These are phyloP conservation scores for Eclectus roratus DNA, from an alignment of 2,113 vertebrate species.

Conservation along the genomic window DNA sequence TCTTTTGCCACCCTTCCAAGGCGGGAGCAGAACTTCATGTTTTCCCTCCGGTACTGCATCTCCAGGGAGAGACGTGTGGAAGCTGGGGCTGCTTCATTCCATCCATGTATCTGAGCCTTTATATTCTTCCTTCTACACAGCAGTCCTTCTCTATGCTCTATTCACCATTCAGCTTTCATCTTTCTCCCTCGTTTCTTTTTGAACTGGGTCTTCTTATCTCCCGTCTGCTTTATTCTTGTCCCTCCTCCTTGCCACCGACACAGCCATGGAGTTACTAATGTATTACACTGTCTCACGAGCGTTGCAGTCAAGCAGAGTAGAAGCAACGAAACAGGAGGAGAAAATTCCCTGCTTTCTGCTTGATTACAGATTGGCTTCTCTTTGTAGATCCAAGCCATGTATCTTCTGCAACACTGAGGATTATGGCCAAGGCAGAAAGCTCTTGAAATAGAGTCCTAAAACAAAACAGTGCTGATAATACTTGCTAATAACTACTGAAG, in stretches of 20 bases:
- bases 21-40: neutral
- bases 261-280: neutral
- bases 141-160: neutral
- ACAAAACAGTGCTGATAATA: neutral
- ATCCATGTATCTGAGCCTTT: neutral
- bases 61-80: neutral
- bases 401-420: neutral
- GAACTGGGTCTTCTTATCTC: neutral
- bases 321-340: neutral
- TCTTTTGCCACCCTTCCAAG: neutral
- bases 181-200: neutral
- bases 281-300: neutral
- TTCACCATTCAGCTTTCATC: neutral
- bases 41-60: neutral
- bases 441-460: neutral
- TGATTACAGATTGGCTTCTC: neutral
- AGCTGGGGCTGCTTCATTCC: neutral
- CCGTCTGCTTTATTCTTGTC: neutral
- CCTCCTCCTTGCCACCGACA: neutral
- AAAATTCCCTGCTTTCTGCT: neutral
- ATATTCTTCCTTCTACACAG: accelerated
- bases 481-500: neutral
- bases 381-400: neutral
- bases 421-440: neutral
- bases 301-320: neutral